phyloP scores from a whole-genome alignment of 92 coral and sea anemone species.

The Virgularia gustaviana region DNA sequence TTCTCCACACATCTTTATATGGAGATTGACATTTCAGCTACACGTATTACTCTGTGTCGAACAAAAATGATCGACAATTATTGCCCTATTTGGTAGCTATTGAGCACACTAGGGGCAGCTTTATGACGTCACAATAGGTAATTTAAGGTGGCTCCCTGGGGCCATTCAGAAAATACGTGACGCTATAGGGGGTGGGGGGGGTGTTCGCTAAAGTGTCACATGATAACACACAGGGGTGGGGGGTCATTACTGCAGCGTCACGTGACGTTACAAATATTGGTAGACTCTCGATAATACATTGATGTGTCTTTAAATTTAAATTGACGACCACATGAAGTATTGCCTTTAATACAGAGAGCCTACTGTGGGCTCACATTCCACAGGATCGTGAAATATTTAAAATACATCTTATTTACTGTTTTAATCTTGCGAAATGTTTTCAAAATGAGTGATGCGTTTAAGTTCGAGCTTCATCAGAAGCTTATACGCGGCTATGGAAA shows the following conservation, averaged over 20 bases:
- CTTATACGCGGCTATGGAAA: constrained; percentile 9
- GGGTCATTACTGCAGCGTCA: constrained; percentile 1
- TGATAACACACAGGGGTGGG: not conserved
- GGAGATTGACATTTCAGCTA: too few relatives aligned
- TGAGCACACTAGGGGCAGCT: too few relatives aligned
- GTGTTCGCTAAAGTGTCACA: not conserved
- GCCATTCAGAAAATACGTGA: constrained; percentile 16
- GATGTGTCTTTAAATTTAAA: too few relatives aligned
- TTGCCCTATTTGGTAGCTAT: too few relatives aligned
- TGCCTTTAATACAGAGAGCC: too few relatives aligned
- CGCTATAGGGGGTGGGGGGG: constrained; percentile 2
- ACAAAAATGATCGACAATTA: too few relatives aligned
- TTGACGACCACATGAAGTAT: too few relatives aligned
- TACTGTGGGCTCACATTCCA: not conserved
- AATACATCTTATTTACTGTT: not conserved
- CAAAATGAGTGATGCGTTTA: constrained; percentile 1
- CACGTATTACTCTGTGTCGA: too few relatives aligned
- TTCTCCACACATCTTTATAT: too few relatives aligned
- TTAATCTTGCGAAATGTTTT: not conserved
- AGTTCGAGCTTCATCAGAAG: not conserved
- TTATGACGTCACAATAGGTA: not conserved
- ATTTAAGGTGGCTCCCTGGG: not conserved
- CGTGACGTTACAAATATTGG: too few relatives aligned
- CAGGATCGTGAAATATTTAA: not conserved
- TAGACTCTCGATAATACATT: too few relatives aligned